phyloP scores from a whole-genome alignment of 30 jellyfish, hydroid and myxozoan species.

The Mastigias papua region DNA sequence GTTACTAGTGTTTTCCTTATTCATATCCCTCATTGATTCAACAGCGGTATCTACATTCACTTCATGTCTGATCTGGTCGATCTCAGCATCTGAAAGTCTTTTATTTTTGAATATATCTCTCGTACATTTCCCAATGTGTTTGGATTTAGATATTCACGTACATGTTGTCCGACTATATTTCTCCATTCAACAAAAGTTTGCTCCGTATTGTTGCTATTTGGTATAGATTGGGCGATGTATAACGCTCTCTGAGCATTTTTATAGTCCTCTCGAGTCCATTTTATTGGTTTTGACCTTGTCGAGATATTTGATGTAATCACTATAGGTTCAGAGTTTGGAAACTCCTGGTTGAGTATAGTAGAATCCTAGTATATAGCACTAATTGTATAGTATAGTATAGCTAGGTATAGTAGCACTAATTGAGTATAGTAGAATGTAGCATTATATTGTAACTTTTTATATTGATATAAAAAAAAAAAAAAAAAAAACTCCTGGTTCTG shows the following conservation, averaged over 20 bases:
- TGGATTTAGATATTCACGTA: conserved; percentile 11
- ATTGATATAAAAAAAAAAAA: too few species aligned
- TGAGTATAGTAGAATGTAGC: too few species aligned
- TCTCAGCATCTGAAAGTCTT: background rate
- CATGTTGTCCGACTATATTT: background rate
- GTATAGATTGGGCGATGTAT: background rate
- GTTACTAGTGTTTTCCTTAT: background rate
- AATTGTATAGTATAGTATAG: too few species aligned
- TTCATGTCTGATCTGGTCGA: background rate
- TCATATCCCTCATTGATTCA: background rate
- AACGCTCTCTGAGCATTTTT: background rate
- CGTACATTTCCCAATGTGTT: conserved; percentile 20
- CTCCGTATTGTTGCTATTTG: conserved; percentile 7
- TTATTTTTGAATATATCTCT: background rate
- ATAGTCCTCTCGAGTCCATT: conserved; percentile 8
- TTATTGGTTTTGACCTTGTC: background rate
- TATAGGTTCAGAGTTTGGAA: conserved; percentile 15
- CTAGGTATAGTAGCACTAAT: too few species aligned
- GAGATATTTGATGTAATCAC: conserved; percentile 29
- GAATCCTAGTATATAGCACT: too few species aligned
- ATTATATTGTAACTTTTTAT: too few species aligned
- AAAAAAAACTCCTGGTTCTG: conserved; percentile 35
- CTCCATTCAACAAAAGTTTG: conserved; percentile 13
- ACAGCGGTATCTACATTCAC: background rate
- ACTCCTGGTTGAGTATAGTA: too few species aligned